Evolutionary conservation across 2,113 vertebrate genomes (phyloP), one percentile per base, ranked within the genome.

Genomic region (Macroglossus sobrinus): DNA sequence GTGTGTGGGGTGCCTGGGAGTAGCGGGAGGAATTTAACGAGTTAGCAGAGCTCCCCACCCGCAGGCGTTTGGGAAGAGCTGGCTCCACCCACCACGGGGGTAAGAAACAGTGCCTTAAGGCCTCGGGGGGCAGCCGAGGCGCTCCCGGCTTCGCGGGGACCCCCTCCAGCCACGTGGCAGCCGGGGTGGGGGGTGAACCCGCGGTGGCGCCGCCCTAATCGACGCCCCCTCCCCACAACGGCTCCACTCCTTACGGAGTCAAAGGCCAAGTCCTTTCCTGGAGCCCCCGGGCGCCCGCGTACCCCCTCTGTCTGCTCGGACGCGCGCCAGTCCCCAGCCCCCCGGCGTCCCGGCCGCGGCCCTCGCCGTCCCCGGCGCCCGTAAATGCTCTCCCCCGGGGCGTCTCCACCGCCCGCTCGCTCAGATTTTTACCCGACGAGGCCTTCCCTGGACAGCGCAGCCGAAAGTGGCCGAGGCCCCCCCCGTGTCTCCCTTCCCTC

Each of bases 201-300:
- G n/a, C 28, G 1, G 0, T 0, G 21, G 33, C 47, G 7, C 15
- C 0, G 11, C 50, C 24, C 3, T 0, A 13, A 30, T 40, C 22
- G 9, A 33, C 55, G 9, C 45, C 45, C 45, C 45, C 30, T 53
- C 19, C 11, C 26, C 19, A 45, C 15, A 3, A 7, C 2, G 5
- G 68, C 13, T 55, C 40, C 50, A 15, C 7, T 19, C 63, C n/a
- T 7, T 33, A 33, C 22, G 3, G n/a, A 14, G 10, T 3, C 18
- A 40, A 18, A 74, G 2, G 24, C 80, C 4, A 75, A 22, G 9
- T 11, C 15, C 63, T 30, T 30, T 1, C 0, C 0, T 0, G 10
- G 53, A 30, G 28, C 43, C 16, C 16, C 55, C 7, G 5, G 40
- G 11, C 21, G 19, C 1, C 8, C 22, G 28, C 33, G 3, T 26